Percentiles rank a stretch among this genome's conserved stretches.
Evolutionary conservation across 2,797 vertebrate genomes (phyloP).

Genomic region (Channa striata): DNA sequence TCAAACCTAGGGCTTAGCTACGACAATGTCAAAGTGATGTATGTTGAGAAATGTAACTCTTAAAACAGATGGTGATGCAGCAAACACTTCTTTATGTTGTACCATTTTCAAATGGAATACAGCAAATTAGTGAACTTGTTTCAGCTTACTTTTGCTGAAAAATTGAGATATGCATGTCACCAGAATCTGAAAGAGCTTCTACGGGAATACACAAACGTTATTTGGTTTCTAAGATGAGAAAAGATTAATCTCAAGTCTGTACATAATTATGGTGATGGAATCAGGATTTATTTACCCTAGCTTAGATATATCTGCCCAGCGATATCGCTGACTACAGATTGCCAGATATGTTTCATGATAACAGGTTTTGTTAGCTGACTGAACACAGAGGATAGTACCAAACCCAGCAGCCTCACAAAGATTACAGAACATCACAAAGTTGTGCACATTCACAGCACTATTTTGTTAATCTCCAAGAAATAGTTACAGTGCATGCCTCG

Average conservation of each 20-base stretch:
- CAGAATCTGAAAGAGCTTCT: background rate
- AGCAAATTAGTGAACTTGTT: no score
- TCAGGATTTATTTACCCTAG: background rate
- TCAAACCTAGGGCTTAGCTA: slow-evolving; percentile 41
- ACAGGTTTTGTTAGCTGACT: background rate
- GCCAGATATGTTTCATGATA: no score
- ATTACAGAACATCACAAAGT: background rate
- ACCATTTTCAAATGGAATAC: background rate
- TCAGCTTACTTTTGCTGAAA: background rate
- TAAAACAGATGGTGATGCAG: slow-evolving; percentile 7
- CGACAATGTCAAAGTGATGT: slow-evolving; percentile 34
- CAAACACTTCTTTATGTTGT: background rate
- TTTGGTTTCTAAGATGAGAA: background rate
- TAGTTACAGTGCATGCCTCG: background rate
- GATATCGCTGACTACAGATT: background rate
- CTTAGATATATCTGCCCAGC: background rate
- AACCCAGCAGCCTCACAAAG: background rate
- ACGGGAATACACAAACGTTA: background rate
- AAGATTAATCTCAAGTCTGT: background rate
- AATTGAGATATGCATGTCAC: background rate
- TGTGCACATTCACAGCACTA: background rate
- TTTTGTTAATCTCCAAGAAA: no score
- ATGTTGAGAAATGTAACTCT: slow-evolving; percentile 5
- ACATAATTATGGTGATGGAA: background rate
- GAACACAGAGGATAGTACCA: background rate